Percentiles rank a stretch among this genome's conserved stretches.
phyloP scores from a whole-genome alignment of 2,113 vertebrate species.

The Amphilophus citrinellus region DNA sequence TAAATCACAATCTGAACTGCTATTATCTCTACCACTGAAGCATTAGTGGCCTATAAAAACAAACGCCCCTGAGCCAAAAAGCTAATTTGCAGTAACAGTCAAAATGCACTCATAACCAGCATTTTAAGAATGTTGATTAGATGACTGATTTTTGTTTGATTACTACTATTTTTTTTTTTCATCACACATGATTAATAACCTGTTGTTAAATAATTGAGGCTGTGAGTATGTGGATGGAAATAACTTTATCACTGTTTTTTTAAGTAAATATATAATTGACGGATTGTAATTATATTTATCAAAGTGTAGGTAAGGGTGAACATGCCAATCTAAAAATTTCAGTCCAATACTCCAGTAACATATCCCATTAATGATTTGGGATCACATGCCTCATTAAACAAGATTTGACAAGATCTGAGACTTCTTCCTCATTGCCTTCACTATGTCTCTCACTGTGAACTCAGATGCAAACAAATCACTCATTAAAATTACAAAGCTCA shows the following conservation, averaged over 20 bases:
- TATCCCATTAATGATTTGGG: constrained; percentile 53
- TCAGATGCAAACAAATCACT: constrained; percentile 33
- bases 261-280: too few relatives aligned
- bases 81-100: neutral
- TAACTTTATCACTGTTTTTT: too few relatives aligned
- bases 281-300: too few relatives aligned
- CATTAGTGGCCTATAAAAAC: too few relatives aligned
- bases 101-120: neutral
- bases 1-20: too few relatives aligned
- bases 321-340: neutral
- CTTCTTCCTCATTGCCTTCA: neutral
- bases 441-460: constrained; percentile 15
- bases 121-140: neutral
- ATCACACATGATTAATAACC: neutral
- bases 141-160: neutral
- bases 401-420: constrained; percentile 43
- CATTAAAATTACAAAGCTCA: constrained; percentile 45
- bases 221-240: too few relatives aligned
- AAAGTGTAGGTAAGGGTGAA: neutral
- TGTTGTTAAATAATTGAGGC: too few relatives aligned
- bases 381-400: constrained; percentile 34
- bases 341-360: constrained; percentile 2
- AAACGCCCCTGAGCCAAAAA: neutral
- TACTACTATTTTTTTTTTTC: neutral
- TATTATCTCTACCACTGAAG: too few relatives aligned